Evolutionary conservation across 2,113 vertebrate species (phyloP).

Genomic region (Pluvialis apricaria): DNA sequence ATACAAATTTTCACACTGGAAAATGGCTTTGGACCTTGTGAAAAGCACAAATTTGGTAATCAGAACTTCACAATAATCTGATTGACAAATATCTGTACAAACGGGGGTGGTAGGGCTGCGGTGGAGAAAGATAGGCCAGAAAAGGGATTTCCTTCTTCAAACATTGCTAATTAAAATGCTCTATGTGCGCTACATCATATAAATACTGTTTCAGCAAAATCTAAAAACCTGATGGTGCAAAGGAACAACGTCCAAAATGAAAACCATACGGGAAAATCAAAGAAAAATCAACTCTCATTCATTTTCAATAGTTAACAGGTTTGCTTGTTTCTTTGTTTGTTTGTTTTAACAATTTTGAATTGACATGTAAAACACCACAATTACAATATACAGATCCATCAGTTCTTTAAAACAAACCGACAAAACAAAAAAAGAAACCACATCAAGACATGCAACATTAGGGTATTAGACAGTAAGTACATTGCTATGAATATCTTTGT

Average conservation of each 20-base stretch:
- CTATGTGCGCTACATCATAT: conserved; percentile 13
- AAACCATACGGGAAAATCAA: conserved; percentile 51
- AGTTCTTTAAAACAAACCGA: conserved; percentile 85
- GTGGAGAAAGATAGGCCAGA: conserved; percentile 19
- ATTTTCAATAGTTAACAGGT: conserved; percentile 68
- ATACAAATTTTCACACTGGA: neutral
- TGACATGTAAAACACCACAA: conserved; percentile 91
- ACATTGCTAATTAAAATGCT: conserved; percentile 48
- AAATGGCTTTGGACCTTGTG: neutral
- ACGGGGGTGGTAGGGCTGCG: neutral
- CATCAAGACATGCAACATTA: conserved; percentile 89
- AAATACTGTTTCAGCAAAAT: conserved; percentile 49
- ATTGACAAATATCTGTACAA: conserved; percentile 24
- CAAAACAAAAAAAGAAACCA: conserved; percentile 82
- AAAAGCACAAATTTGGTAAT: conserved; percentile 28
- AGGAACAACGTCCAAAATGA: conserved; percentile 51
- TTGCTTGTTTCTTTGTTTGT: conserved; percentile 9
- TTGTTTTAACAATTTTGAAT: conserved; percentile 81
- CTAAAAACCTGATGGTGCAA: conserved; percentile 43
- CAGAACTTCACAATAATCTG: neutral
- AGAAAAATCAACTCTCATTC: conserved; percentile 63
- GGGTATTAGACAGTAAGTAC: conserved; percentile 87
- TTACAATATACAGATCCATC: conserved; percentile 91
- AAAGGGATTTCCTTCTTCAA: conserved; percentile 50
- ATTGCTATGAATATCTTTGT: conserved; percentile 65